Conservation (phyloP, 2,113 vertebrate species). For the Aspidoscelis tigris region DNA sequence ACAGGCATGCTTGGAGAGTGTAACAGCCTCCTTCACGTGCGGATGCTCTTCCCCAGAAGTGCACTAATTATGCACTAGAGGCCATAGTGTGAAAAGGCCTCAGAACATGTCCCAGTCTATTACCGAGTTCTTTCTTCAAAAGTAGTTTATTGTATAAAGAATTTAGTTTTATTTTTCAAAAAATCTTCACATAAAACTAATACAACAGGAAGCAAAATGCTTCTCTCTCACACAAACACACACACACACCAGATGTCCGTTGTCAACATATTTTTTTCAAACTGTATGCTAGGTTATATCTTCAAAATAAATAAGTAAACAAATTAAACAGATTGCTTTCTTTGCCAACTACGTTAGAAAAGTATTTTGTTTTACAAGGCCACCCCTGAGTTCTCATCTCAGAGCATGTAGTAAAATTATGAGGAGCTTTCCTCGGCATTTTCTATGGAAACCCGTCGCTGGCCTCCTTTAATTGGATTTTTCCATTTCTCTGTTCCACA, state of each 20-base stretch:
- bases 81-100: too few relatives aligned
- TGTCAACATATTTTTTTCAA: neutral
- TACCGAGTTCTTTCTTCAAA: too few relatives aligned
- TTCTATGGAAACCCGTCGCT: neutral
- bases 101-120: too few relatives aligned
- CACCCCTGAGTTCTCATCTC: neutral
- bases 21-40: too few relatives aligned
- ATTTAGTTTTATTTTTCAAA: too few relatives aligned
- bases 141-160: too few relatives aligned
- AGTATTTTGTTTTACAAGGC: slow-evolving; percentile 13
- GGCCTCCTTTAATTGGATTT: slow-evolving; percentile 37
- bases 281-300: slow-evolving; percentile 43
- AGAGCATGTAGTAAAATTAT: fast-evolving
- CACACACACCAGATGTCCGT: neutral
- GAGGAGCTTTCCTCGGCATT: neutral
- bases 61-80: too few relatives aligned
- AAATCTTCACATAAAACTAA: too few relatives aligned
- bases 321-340: slow-evolving; percentile 21
- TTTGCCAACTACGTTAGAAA: slow-evolving; percentile 31
- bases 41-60: too few relatives aligned
- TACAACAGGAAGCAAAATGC: too few relatives aligned
- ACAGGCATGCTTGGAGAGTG: too few relatives aligned
- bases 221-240: neutral
- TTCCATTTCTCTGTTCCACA: slow-evolving; percentile 46
- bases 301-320: slow-evolving; percentile 49